phyloP scores from a whole-genome alignment of 2,888 invertebrate species.

The Melanargia galathea region DNA sequence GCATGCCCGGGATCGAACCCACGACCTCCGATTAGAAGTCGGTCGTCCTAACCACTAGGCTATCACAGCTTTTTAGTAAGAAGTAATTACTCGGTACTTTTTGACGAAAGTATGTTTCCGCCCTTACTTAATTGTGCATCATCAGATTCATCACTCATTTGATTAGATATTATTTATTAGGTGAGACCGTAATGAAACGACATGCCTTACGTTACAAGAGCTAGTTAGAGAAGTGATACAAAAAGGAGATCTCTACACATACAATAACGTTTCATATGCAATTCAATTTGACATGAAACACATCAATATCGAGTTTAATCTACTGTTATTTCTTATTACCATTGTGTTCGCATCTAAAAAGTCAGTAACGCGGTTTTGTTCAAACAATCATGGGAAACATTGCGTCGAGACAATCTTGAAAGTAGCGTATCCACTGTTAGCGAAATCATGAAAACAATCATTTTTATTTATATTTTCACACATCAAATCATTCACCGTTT shows the following conservation, averaged over 20 bases:
- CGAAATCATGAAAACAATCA: constrained; percentile 41
- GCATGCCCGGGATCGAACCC: too few relatives aligned
- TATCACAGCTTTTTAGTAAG: too few relatives aligned
- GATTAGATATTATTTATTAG: neutral
- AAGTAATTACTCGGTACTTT: too few relatives aligned
- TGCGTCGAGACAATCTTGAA: constrained; percentile 39
- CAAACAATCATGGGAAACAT: constrained; percentile 40
- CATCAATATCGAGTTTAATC: constrained; percentile 24
- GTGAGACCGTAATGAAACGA: neutral
- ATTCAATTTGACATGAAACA: constrained; percentile 20
- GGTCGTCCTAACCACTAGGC: too few relatives aligned
- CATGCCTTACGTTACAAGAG: neutral
- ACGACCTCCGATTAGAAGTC: too few relatives aligned
- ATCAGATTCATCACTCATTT: too few relatives aligned
- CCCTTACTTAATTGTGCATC: too few relatives aligned
- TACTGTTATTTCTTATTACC: constrained; percentile 27
- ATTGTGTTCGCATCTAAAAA: constrained; percentile 29
- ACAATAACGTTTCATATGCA: constrained; percentile 20
- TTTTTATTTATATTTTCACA: constrained; percentile 31
- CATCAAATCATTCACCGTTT: constrained; percentile 23
- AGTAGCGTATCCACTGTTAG: constrained; percentile 37
- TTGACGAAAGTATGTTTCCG: too few relatives aligned
- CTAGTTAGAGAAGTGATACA: neutral
- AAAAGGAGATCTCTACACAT: constrained; percentile 7
- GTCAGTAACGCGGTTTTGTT: constrained; percentile 20